phyloP scores from a whole-genome alignment of 2,888 invertebrate genomes.

The Sminthurinus aureus region DNA sequence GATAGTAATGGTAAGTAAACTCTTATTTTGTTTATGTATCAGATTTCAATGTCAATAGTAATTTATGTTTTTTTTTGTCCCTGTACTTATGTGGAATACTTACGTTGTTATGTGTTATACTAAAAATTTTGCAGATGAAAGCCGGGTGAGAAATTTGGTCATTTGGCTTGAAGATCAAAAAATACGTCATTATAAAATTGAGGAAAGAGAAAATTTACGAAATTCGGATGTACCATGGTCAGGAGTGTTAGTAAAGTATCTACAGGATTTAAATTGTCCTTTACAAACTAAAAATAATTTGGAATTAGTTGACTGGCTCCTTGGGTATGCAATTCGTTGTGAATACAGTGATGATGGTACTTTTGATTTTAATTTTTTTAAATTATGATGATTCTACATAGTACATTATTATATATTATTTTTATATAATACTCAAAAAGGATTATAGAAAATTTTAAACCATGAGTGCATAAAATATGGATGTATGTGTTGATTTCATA shows the following conservation, averaged over 20 bases:
- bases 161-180: slow-evolving; percentile 94
- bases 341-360: slow-evolving; percentile 83
- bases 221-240: slow-evolving; percentile 76
- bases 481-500: neutral
- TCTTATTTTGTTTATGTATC: neutral
- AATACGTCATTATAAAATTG: slow-evolving; percentile 85
- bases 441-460: neutral
- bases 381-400: neutral
- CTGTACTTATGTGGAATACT: too few species aligned
- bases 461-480: neutral
- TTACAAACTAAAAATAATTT: slow-evolving; percentile 65
- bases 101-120: too few species aligned
- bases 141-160: slow-evolving; percentile 79
- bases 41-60: too few species aligned
- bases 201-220: slow-evolving; percentile 78
- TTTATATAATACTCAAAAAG: neutral
- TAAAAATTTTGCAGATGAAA: slow-evolving; percentile 72
- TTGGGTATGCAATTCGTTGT: slow-evolving; percentile 82
- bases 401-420: slow-evolving; percentile 18
- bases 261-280: slow-evolving; percentile 74
- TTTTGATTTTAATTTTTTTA: too few species aligned
- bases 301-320: slow-evolving; percentile 84
- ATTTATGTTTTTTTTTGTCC: too few species aligned
- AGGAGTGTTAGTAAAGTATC: slow-evolving; percentile 75
- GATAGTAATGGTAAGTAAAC: slow-evolving; percentile 72